Evolutionary conservation across 2,797 vertebrate genomes (phyloP), one percentile per base, ranked within the genome.

Genomic region (Tragopan temminckii): DNA sequence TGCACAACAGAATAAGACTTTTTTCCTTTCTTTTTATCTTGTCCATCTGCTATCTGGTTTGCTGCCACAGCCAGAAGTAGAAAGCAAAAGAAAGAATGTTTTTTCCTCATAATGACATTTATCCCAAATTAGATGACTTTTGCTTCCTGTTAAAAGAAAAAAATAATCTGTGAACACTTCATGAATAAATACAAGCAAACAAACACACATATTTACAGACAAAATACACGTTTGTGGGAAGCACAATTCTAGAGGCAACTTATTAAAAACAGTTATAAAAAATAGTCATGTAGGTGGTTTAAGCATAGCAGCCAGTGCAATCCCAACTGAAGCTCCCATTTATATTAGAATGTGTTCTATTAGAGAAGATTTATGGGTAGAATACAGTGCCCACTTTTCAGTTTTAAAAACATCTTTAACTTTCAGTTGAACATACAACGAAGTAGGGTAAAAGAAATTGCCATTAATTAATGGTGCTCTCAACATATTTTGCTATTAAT

Each of bases 31-130:
- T 85, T 98, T 92, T 97, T 98, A 71, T 85, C 98, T 94, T 99
- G 98, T 81, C 98, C 97, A 31, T 93, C 27, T 43, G 94, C 96
- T 46, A 83, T 76, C 38, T 91, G 85, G 64, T 97, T 97, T 68
- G 89, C 61, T 80, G 97, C 84, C 33, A 97, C 69, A 92, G 95
- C 88, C 96, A 98, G 88, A 96, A 98, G 71, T 83, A 98, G 88
- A 57, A 98, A 91, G 94, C 80, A 97, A 87, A 98, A 86, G 72
- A 87, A 77, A 87, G 93, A 89, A 68, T 81, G 15, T 83, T 95
- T 97, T 96, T 95, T 98, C 97, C 97, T 96, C 98, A 98, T 98
- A 93, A 84, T 98, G 97, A 89, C 90, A 96, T 97, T 80, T 72
- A 92, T 95, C 74, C 95, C 97, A 97, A 97, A 79, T 93, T 45